Percentiles rank a stretch among this genome's conserved stretches.
Evolutionary conservation across 2,113 vertebrate genomes (phyloP).

Genomic region (Poeciliopsis prolifica): DNA sequence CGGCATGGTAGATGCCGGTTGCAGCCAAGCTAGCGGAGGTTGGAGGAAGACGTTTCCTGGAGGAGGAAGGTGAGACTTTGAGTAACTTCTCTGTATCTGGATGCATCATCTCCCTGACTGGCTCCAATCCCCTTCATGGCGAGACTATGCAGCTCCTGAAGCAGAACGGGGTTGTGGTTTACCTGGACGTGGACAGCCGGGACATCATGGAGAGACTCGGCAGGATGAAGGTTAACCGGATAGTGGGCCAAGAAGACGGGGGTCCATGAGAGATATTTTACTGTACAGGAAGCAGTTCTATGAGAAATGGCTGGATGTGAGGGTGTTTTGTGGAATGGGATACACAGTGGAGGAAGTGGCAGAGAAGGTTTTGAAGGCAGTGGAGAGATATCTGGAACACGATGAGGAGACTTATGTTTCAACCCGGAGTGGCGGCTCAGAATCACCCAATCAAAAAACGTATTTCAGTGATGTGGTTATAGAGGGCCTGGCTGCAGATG

Average conservation of each 20-base stretch:
- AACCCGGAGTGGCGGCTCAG: conserved; percentile 76
- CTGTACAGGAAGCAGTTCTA: conserved; percentile 87
- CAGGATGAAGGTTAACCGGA: conserved; percentile 83
- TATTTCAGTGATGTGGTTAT: conserved; percentile 87
- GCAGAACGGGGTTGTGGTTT: conserved; percentile 85
- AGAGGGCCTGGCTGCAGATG: conserved; percentile 88
- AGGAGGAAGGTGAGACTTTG: conserved; percentile 90
- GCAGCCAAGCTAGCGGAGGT: conserved; percentile 87
- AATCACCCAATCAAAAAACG: conserved; percentile 47
- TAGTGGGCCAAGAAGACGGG: conserved; percentile 85
- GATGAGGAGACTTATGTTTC: conserved; percentile 86
- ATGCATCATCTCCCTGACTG: conserved; percentile 90
- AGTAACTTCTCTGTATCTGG: conserved; percentile 86
- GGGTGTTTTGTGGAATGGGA: conserved; percentile 86
- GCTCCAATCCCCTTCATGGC: conserved; percentile 91
- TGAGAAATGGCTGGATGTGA: conserved; percentile 87
- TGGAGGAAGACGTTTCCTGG: conserved; percentile 86
- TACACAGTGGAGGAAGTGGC: conserved; percentile 82
- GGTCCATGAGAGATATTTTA: conserved; percentile 84
- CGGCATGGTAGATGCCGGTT: conserved; percentile 89
- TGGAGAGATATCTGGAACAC: conserved; percentile 82
- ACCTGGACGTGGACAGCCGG: conserved; percentile 86
- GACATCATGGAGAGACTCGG: conserved; percentile 86
- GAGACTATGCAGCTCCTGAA: conserved; percentile 89
- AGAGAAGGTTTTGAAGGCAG: conserved; percentile 85